These are phyloP conservation scores for Myripristis jacobus DNA, from an alignment of 2,797 vertebrate species.

Conservation along the genomic window DNA sequence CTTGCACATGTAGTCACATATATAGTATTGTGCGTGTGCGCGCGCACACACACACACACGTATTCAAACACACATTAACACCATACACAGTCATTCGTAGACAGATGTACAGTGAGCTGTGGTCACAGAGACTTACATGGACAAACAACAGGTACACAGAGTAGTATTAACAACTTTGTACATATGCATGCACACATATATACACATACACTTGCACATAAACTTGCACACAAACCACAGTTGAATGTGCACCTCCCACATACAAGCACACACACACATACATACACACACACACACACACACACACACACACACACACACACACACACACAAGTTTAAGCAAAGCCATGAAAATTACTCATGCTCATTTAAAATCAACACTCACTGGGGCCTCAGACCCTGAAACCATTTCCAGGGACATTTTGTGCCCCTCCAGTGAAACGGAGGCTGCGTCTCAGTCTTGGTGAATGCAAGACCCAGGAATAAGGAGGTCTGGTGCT, in stretches of 20 bases:
- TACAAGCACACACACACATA: not conserved
- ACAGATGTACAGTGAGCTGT: too few relatives aligned
- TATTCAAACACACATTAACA: not conserved
- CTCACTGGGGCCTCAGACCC: constrained; percentile 51
- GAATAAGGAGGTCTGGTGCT: constrained; percentile 40
- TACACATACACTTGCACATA: not conserved
- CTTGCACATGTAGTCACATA: too few relatives aligned
- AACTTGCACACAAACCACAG: too few relatives aligned
- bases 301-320: constrained; percentile 48
- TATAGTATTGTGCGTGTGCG: too few relatives aligned
- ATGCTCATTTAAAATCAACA: constrained; percentile 70
- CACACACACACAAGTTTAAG: constrained; percentile 30
- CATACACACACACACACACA: constrained; percentile 40
- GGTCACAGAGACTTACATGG: not conserved
- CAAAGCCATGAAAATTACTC: constrained; percentile 35
- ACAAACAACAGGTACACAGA: not conserved
- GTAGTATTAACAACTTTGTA: too few relatives aligned
- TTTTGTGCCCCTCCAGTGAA: constrained; percentile 44
- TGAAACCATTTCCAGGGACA: constrained; percentile 58
- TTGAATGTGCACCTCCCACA: too few relatives aligned
- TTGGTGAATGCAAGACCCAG: constrained; percentile 11
- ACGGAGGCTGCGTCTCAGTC: constrained; percentile 34
- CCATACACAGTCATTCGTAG: not conserved
- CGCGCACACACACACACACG: not conserved
- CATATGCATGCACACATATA: constrained; percentile 1